A percentile compares a stretch with the other conserved stretches of the same genome.
These are phyloP conservation scores for Eremobia ochroleuca DNA, from an alignment of 2,888 invertebrate species.

Conservation along the genomic window DNA sequence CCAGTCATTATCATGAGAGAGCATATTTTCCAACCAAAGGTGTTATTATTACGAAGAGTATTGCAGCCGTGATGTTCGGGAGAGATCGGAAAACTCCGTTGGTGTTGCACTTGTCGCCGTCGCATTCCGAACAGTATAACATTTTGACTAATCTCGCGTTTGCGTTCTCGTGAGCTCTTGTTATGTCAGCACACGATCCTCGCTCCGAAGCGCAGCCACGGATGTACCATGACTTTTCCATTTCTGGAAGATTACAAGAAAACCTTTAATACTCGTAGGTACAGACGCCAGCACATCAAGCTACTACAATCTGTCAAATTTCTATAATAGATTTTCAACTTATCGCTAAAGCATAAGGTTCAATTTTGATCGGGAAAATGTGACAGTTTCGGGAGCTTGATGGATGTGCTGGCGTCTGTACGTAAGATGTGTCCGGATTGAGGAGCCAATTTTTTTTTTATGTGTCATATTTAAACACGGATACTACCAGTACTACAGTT, in stretches of 20 bases:
- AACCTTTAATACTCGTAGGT: not conserved
- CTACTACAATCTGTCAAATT: no score
- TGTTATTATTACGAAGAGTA: conserved; percentile 75
- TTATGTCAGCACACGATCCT: conserved; percentile 81
- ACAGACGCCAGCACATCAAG: no score
- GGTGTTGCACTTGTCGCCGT: conserved; percentile 79
- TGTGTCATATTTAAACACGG: not conserved
- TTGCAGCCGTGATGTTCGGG: conserved; percentile 72
- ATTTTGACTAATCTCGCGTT: conserved; percentile 73
- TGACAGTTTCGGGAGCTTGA: no score
- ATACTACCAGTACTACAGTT: not conserved
- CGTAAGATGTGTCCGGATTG: not conserved
- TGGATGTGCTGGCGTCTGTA: no score
- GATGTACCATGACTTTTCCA: conserved; percentile 76
- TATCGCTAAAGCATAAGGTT: no score
- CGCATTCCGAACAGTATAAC: conserved; percentile 79
- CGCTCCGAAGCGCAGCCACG: conserved; percentile 83
- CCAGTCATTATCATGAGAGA: conserved; percentile 66
- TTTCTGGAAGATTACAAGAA: conserved; percentile 69
- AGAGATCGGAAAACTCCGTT: conserved; percentile 74
- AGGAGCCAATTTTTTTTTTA: not conserved
- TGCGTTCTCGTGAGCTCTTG: conserved; percentile 68
- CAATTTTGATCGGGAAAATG: no score
- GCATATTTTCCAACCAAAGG: conserved; percentile 80
- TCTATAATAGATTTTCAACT: no score